Evolutionary conservation across 23 tunicate species (phyloP).

Genomic region (Phallusia fumigata): DNA sequence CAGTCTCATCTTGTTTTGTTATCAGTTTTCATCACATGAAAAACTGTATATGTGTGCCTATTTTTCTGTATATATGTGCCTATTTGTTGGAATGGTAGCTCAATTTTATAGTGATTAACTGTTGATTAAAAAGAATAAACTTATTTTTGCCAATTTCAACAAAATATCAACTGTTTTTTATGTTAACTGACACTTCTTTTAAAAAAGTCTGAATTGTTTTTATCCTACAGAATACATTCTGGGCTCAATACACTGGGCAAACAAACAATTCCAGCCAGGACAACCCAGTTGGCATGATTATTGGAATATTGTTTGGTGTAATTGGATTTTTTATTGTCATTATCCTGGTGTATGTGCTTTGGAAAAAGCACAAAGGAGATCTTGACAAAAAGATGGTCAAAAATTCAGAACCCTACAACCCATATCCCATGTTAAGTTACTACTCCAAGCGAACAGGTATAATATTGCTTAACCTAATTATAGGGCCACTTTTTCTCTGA

Average conservation of each 20-base stretch:
- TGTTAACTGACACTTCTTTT: no score
- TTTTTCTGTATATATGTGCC: no score
- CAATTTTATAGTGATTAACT: background rate
- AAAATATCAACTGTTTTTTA: background rate
- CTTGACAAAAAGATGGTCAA: conserved; percentile 24
- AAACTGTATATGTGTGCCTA: no score
- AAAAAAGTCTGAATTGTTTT: background rate
- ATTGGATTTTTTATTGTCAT: conserved; percentile 43
- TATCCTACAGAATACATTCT: conserved; percentile 47
- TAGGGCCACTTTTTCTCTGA: no score
- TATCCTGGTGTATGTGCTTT: conserved; percentile 32
- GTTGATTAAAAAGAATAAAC: no score
- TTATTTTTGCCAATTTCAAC: no score
- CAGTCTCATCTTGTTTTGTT: no score
- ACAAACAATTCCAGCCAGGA: conserved; percentile 23
- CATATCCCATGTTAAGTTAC: conserved; percentile 49
- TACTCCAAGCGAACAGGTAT: conserved; percentile 41
- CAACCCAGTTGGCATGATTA: conserved; percentile 77
- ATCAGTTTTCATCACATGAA: no score
- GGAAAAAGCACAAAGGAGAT: conserved; percentile 58
- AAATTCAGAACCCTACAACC: conserved; percentile 36
- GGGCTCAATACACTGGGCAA: conserved; percentile 72
- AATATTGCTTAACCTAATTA: no score
- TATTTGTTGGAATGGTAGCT: no score
- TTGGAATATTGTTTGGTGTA: conserved; percentile 68